Evolutionary conservation across 1,140 invertebrate genomes (phyloP).

Genomic region (Chionoecetes opilio): DNA sequence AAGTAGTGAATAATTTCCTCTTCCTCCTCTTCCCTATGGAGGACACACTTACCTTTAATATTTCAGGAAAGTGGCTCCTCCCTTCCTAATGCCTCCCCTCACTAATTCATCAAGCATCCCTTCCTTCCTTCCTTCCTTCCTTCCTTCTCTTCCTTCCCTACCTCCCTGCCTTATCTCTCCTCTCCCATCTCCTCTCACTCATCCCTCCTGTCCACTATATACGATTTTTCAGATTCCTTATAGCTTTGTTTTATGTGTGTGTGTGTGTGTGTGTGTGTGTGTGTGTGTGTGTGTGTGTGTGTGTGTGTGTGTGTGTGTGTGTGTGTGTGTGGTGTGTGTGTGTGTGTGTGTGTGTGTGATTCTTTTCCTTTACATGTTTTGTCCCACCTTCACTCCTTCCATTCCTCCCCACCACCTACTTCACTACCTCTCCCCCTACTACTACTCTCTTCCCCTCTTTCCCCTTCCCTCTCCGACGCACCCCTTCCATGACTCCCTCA

Average conservation of each 20-base stretch:
- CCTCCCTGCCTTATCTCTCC: background rate
- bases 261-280: no score
- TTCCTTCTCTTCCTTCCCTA: background rate
- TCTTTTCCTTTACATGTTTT: no score
- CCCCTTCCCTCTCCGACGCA: background rate
- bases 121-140: background rate
- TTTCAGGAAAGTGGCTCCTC: background rate
- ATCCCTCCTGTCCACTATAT: background rate
- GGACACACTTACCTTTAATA: constrained; percentile 20
- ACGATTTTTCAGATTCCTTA: no score
- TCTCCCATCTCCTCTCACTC: background rate
- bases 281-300: no score
- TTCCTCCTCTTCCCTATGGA: background rate
- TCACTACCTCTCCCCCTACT: no score
- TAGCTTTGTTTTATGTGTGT: no score
- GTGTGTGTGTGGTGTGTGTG: no score
- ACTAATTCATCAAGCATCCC: background rate
- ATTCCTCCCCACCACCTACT: no score
- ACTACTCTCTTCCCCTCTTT: background rate
- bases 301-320: no score
- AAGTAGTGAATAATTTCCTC: background rate
- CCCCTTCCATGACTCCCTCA: background rate
- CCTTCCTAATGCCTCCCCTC: background rate
- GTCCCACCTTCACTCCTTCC: no score
- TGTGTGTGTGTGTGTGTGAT: no score